Evolutionary conservation across 2,888 invertebrate species (phyloP).

Genomic region (Sympetrum striolatum): DNA sequence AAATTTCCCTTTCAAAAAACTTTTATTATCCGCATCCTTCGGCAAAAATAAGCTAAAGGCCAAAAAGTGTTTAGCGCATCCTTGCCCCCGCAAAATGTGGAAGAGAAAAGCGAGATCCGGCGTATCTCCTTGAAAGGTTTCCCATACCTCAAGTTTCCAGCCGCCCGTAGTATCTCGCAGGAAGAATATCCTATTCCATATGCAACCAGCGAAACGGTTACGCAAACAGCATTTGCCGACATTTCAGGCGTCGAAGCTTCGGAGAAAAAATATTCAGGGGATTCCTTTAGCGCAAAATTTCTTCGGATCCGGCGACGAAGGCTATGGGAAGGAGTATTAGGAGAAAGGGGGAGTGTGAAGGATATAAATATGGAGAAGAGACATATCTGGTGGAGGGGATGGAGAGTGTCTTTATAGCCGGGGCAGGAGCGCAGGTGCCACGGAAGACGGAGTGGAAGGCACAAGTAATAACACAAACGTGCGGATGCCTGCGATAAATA

Average conservation of each 20-base stretch:
- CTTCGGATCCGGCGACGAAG: not conserved
- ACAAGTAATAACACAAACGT: slow-evolving; percentile 41
- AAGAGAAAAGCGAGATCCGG: too few species aligned
- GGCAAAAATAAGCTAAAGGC: too few species aligned
- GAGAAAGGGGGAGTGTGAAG: not conserved
- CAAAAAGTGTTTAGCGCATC: too few species aligned
- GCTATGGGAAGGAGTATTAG: not conserved
- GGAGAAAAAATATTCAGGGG: not conserved
- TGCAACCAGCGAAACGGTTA: not conserved
- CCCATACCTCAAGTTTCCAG: not conserved
- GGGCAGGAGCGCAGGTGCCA: slow-evolving; percentile 31
- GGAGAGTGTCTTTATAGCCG: not conserved
- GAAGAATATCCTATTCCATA: not conserved
- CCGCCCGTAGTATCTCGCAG: not conserved
- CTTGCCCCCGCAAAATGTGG: too few species aligned
- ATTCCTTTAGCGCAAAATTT: not conserved
- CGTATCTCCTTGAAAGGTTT: not conserved
- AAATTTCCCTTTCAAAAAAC: too few species aligned
- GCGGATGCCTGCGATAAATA: slow-evolving; percentile 21
- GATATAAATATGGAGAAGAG: slow-evolving; percentile 30
- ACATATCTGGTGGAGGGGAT: not conserved
- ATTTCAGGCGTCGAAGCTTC: not conserved
- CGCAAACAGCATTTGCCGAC: not conserved
- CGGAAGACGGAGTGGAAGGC: slow-evolving; percentile 31
- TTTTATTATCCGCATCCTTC: too few species aligned